phyloP scores from a whole-genome alignment of 1,140 invertebrate genomes.

The Aphidius gifuensis region DNA sequence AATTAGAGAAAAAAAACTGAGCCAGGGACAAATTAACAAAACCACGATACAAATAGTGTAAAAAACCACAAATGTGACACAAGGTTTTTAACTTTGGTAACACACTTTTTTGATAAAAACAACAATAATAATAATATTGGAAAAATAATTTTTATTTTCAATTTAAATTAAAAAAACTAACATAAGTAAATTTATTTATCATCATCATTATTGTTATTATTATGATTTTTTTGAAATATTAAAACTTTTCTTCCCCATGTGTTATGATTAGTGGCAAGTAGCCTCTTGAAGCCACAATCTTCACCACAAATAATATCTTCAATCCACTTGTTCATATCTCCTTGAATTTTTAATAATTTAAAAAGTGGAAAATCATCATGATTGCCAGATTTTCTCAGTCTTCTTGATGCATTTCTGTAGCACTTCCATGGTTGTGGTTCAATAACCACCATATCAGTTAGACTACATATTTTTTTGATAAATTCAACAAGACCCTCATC shows the following conservation, averaged over 20 bases:
- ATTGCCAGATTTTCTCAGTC: constrained; percentile 61
- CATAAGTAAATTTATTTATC: too few species aligned
- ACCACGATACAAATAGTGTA: not conserved
- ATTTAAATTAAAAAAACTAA: too few species aligned
- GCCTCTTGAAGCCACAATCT: constrained; percentile 54
- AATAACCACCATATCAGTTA: constrained; percentile 63
- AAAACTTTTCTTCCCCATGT: constrained; percentile 68
- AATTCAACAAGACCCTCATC: constrained; percentile 66
- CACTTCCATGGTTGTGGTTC: constrained; percentile 83
- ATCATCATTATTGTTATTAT: too few species aligned
- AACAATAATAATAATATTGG: too few species aligned
- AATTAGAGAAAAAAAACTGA: not conserved
- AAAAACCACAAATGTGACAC: not conserved
- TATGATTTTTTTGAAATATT: constrained; percentile 47
- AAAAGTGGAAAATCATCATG: constrained; percentile 61
- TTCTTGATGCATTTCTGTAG: constrained; percentile 69
- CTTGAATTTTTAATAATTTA: constrained; percentile 58
- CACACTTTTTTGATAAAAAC: not conserved
- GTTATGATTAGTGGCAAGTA: constrained; percentile 59
- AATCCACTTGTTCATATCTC: constrained; percentile 62
- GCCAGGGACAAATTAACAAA: not conserved
- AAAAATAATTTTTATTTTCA: too few species aligned
- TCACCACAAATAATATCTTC: constrained; percentile 56
- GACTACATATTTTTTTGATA: constrained; percentile 56
- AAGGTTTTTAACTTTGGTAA: not conserved